These are phyloP conservation scores for Meandrina meandrites DNA, from an alignment of 92 coral and sea anemone species.

Conservation along the genomic window DNA sequence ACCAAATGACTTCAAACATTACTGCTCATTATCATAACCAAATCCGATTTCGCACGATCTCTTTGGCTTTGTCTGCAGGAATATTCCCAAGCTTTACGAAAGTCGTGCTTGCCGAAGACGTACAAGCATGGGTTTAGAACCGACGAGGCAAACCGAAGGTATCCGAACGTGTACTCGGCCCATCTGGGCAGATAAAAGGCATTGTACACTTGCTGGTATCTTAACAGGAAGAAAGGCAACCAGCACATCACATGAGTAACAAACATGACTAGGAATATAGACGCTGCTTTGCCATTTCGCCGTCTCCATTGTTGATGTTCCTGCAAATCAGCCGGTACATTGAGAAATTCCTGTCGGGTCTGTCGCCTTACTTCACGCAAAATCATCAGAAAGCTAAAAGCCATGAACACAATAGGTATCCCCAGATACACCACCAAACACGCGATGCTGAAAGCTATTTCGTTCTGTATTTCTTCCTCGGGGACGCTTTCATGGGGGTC, in stretches of 20 bases:
- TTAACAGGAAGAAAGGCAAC: slow-evolving; percentile 59
- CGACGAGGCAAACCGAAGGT: slow-evolving; percentile 57
- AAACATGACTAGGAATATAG: slow-evolving; percentile 61
- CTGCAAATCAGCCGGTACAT: slow-evolving; percentile 11
- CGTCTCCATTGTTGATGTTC: slow-evolving; percentile 26
- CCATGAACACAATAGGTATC: slow-evolving; percentile 50
- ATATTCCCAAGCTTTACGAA: slow-evolving; percentile 41
- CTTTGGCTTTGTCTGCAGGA: slow-evolving; percentile 2
- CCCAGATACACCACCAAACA: slow-evolving; percentile 47
- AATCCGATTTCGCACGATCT: slow-evolving; percentile 37
- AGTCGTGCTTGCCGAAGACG: slow-evolving; percentile 74
- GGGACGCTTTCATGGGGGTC: slow-evolving; percentile 33
- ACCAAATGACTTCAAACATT: not conserved
- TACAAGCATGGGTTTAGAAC: slow-evolving; percentile 61
- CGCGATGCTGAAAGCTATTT: slow-evolving; percentile 34
- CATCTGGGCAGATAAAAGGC: slow-evolving; percentile 37
- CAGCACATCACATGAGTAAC: slow-evolving; percentile 46
- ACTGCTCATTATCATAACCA: slow-evolving; percentile 34
- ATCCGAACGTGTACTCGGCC: slow-evolving; percentile 49
- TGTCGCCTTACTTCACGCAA: slow-evolving; percentile 62
- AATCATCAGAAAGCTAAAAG: slow-evolving; percentile 43
- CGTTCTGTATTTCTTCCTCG: slow-evolving; percentile 34
- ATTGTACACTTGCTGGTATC: slow-evolving; percentile 11
- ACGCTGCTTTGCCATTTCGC: slow-evolving; percentile 46
- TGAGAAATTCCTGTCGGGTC: slow-evolving; percentile 24